Evolutionary conservation across 2,113 vertebrate genomes (phyloP).

Genomic region (Eudyptes chrysolophus): DNA sequence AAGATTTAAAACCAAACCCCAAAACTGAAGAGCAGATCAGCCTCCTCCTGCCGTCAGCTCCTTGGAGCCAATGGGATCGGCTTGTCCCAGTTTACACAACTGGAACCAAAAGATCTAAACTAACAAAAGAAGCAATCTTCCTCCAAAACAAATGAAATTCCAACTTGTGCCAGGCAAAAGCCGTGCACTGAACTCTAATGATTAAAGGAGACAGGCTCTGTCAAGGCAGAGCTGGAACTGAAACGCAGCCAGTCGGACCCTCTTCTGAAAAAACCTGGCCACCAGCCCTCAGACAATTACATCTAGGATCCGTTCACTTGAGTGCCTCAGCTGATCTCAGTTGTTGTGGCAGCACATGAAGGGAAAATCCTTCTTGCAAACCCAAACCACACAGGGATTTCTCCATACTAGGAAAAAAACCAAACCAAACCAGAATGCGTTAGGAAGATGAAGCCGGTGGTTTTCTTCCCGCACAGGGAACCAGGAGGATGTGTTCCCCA

Average conservation of each 20-base stretch:
- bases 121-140: conserved; percentile 48
- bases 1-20: neutral
- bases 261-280: conserved; percentile 49
- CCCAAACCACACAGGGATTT: conserved; percentile 47
- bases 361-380: conserved; percentile 56
- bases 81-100: conserved; percentile 30
- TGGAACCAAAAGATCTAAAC: conserved; percentile 31
- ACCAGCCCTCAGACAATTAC: conserved; percentile 55
- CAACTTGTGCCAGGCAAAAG: conserved; percentile 4
- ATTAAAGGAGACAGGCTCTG: conserved; percentile 65
- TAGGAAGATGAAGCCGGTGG: neutral
- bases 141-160: conserved; percentile 45
- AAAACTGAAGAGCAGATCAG: neutral
- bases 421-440: accelerated
- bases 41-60: neutral
- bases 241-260: conserved; percentile 24
- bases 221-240: conserved; percentile 57
- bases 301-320: conserved; percentile 37
- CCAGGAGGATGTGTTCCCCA: neutral
- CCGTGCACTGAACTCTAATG: conserved; percentile 61
- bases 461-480: neutral
- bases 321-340: conserved; percentile 62
- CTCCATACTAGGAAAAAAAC: neutral
- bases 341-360: conserved; percentile 59
- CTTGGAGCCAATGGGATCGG: neutral